Evolutionary conservation across 2,888 invertebrate genomes (phyloP), one percentile per base, ranked within the genome.

Genomic region (Ectemnius lituratus): DNA sequence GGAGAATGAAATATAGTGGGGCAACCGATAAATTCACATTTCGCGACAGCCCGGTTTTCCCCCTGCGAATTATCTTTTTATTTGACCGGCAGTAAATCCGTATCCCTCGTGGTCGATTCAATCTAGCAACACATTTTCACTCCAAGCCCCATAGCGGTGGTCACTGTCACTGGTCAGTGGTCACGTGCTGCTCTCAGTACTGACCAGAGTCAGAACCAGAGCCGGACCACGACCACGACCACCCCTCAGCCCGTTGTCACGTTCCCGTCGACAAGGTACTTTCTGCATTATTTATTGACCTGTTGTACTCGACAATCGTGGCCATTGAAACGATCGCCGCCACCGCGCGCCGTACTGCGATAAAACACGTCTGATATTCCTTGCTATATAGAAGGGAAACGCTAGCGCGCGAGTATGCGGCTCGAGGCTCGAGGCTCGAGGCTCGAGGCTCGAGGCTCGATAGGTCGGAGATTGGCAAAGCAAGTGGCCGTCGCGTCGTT

Each of bases 251-350:
- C 69, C 61, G 63, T 79, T 73, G 73, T 66, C 77, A 70, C 73
- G 72, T 78, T 71, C 23, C 23, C 23, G 23, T 23, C 2, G 23
- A 65, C 73, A 70, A 75, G 67, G 57, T 78, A 76, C 74, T 81
- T 81, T 75, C 37, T 37, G 73, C 75, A 80, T 80, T 70, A 68
- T 77, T 81, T 81, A 81, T 74, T 58, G 71, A n/a, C 59, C 62
- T 56, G 67, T 61, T 78, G 58, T 47, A 63, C 70, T 37, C 58
- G 66, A 61, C 70, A 68, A 70, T 59, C 70, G 28, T n/a, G n/a
- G 16, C n/a, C n/a, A 60, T 52, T 27, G 45, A 52, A 63, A 18
- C 37, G 20, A 20, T 20, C 20, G 20, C n/a, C n/a, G n/a, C n/a
- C n/a, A n/a, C n/a, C n/a, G n/a, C n/a, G 20, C 20, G 20, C 20